Evolutionary conservation across 2,797 vertebrate genomes (phyloP).

Genomic region (Thamnophis elegans): DNA sequence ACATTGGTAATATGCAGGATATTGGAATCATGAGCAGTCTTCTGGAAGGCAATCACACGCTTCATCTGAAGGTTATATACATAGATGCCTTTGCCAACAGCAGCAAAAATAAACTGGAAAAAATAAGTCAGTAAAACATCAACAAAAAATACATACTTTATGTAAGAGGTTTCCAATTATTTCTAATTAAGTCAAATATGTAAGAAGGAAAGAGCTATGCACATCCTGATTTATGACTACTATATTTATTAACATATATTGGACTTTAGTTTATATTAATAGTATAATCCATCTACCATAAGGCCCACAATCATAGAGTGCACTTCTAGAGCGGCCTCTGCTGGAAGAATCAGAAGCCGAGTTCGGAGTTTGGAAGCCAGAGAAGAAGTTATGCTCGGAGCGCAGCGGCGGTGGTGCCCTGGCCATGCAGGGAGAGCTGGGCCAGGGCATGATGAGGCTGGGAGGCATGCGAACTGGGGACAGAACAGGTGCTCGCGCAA

Average conservation of each 20-base stretch:
- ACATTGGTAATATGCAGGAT: constrained; percentile 84
- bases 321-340: too few relatives aligned
- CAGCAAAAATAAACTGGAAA: constrained; percentile 84
- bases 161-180: constrained; percentile 47
- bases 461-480: too few relatives aligned
- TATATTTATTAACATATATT: constrained; percentile 14
- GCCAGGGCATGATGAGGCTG: too few relatives aligned
- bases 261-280: constrained; percentile 3
- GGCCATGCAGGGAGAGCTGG: too few relatives aligned
- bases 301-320: too few relatives aligned
- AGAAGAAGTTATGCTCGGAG: too few relatives aligned
- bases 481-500: too few relatives aligned
- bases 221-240: constrained; percentile 8
- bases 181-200: constrained; percentile 22
- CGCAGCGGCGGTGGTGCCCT: too few relatives aligned
- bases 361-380: too few relatives aligned
- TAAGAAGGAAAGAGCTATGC: neutral
- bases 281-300: too few relatives aligned
- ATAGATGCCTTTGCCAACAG: constrained; percentile 91
- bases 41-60: constrained; percentile 89
- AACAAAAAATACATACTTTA: constrained; percentile 42
- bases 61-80: constrained; percentile 85
- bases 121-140: constrained; percentile 58
- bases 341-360: too few relatives aligned
- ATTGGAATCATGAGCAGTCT: constrained; percentile 88